A percentile compares a stretch with the other conserved stretches of the same genome.
phyloP scores from a whole-genome alignment of 2,888 invertebrate genomes.

The Gerris lacustris region DNA sequence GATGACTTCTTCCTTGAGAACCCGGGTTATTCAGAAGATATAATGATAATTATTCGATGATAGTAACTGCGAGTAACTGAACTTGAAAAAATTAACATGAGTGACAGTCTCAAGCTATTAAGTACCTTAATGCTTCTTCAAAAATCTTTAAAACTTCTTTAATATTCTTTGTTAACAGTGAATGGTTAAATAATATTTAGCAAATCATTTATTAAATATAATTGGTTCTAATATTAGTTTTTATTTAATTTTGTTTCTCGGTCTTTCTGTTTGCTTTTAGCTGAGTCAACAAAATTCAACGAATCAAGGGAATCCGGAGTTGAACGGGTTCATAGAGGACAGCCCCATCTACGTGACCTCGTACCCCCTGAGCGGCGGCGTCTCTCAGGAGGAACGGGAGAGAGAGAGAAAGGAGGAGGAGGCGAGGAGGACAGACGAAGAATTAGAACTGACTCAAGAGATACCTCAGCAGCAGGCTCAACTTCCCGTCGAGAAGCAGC shows the following conservation, averaged over 20 bases:
- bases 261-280: constrained; percentile 39
- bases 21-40: too few relatives aligned
- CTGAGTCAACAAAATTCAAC: constrained; percentile 46
- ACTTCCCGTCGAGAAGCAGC: background rate
- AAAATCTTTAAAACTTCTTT: too few relatives aligned
- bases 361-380: constrained; percentile 37
- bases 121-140: too few relatives aligned
- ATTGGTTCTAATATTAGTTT: background rate
- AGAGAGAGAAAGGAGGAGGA: constrained; percentile 25
- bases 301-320: constrained; percentile 41
- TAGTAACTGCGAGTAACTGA: too few relatives aligned
- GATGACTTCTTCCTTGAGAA: too few relatives aligned
- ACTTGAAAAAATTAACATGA: too few relatives aligned
- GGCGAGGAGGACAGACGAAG: constrained; percentile 1
- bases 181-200: too few relatives aligned
- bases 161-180: too few relatives aligned
- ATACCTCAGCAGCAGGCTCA: background rate
- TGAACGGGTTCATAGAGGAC: constrained; percentile 70
- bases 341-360: constrained; percentile 63
- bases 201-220: too few relatives aligned
- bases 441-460: constrained; percentile 10
- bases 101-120: too few relatives aligned
- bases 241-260: background rate
- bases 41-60: too few relatives aligned
- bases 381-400: constrained; percentile 24